Conservation (phyloP, 1,140 invertebrate genomes). For the Campodea augens region DNA sequence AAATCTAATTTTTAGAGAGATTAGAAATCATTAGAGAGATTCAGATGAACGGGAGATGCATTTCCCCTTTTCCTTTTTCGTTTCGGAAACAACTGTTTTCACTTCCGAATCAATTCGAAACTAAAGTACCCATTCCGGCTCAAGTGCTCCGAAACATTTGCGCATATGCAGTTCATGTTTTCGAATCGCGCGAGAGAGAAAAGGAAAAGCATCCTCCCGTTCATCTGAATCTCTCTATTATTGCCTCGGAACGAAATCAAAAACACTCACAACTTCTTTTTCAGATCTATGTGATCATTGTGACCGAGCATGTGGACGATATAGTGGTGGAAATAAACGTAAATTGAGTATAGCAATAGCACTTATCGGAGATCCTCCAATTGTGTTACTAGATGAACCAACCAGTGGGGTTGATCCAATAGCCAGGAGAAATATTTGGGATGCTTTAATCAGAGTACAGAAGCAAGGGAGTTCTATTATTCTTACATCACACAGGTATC, state of each 20-base stretch:
- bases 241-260: neutral
- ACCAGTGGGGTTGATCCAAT: constrained; percentile 29
- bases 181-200: too few species aligned
- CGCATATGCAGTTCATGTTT: too few species aligned
- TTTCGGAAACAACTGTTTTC: too few species aligned
- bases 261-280: neutral
- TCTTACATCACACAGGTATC: constrained; percentile 9
- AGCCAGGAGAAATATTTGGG: constrained; percentile 24
- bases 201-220: too few species aligned
- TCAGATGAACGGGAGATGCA: too few species aligned
- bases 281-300: neutral
- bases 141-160: too few species aligned
- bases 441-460: constrained; percentile 10
- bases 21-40: too few species aligned
- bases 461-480: constrained; percentile 8
- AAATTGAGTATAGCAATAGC: constrained; percentile 29
- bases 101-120: too few species aligned
- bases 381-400: constrained; percentile 27
- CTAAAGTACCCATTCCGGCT: too few species aligned
- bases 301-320: constrained; percentile 12
- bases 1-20: neutral
- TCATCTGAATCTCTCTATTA: too few species aligned
- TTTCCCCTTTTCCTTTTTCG: too few species aligned
- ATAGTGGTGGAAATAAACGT: constrained; percentile 29
- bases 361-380: constrained; percentile 25